Percentiles rank a stretch among this genome's conserved stretches.
These are phyloP conservation scores for Tyto alba DNA, from an alignment of 2,113 vertebrate genomes.

Conservation along the genomic window DNA sequence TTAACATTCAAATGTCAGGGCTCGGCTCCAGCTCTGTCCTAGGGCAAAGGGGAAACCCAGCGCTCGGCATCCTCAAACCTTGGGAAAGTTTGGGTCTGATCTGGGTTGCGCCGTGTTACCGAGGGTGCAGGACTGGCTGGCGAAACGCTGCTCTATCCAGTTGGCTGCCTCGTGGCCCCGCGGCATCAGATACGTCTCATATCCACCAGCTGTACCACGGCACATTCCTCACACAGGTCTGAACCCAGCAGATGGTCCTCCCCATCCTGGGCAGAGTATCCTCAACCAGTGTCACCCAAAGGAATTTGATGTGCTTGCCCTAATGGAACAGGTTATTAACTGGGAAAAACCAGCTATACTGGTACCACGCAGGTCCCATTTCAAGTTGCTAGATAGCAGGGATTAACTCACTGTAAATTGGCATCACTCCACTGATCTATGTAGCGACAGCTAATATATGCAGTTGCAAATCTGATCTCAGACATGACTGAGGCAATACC, in stretches of 20 bases:
- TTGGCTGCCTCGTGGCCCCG: fast-evolving
- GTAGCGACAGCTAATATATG: not conserved
- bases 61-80: not conserved
- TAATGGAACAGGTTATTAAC: slow-evolving; percentile 47
- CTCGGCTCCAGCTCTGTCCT: not conserved
- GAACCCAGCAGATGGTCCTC: not conserved
- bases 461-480: not conserved
- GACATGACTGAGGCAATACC: not conserved
- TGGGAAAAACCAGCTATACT: slow-evolving; percentile 42
- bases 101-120: fast-evolving
- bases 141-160: not conserved
- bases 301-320: slow-evolving; percentile 59
- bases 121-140: not conserved
- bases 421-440: not conserved
- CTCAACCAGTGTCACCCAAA: slow-evolving; percentile 2
- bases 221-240: not conserved
- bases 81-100: not conserved
- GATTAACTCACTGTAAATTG: not conserved
- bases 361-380: not conserved
- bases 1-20: not conserved
- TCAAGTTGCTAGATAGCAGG: slow-evolving; percentile 22
- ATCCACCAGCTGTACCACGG: not conserved
- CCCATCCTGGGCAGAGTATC: not conserved
- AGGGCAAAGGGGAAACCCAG: not conserved
- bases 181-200: not conserved